Base-by-base conservation (phyloP, 2,888 invertebrate species). In the Prosopocoilus inquinatus region DNA sequence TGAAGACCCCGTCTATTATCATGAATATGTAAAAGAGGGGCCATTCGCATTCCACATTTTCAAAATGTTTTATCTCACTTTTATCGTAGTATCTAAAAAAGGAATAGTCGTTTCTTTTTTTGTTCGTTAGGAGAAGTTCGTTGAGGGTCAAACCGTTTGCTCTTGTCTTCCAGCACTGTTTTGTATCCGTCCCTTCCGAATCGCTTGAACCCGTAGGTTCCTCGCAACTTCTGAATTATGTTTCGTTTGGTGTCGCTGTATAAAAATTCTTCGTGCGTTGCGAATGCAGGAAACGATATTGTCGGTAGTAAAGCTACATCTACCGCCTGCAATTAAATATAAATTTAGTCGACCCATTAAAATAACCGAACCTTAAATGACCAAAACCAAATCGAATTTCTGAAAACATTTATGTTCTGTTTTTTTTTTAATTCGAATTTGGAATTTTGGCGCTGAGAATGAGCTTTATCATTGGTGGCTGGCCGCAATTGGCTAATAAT, bases 41-140 rank as follows among this genome's bases (percentile, higher is more conserved):
- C 96, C 98, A 99, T 75, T 99, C 97, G 63, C 94, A 94, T 79
- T 99, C 99, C 9, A 98, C 84, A 41, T 91, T 91, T 71, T 98
- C 96, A 78, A 96, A 99, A 70, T 94, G 89, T 77, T 94, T 96
- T 2, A 96, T 86, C 79, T 98, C 96, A 11, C 95, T 94, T 68
- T 90, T 87, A 63, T 88, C 83, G 74, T 97, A 98, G 78, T 90
- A 94, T 64, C 87, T 83, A 55, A 15, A 62, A 67, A n/a, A 50
- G 53, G 28, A 7, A 50, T 53, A 61, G 50, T 53, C 13, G 12
- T 48, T 28, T 20, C 11, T 33, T 41, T 13, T 50, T 35, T 2
- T 41, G n/a, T 15, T 1, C 38, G 11, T 9, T n/a, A n/a, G n/a
- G n/a, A n/a, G n/a, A n/a, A n/a, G n/a, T n/a, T n/a, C 4, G 20